Percentiles rank a stretch among this genome's conserved stretches.
phyloP scores from a whole-genome alignment of 2,113 vertebrate species.

The Morone chrysops region DNA sequence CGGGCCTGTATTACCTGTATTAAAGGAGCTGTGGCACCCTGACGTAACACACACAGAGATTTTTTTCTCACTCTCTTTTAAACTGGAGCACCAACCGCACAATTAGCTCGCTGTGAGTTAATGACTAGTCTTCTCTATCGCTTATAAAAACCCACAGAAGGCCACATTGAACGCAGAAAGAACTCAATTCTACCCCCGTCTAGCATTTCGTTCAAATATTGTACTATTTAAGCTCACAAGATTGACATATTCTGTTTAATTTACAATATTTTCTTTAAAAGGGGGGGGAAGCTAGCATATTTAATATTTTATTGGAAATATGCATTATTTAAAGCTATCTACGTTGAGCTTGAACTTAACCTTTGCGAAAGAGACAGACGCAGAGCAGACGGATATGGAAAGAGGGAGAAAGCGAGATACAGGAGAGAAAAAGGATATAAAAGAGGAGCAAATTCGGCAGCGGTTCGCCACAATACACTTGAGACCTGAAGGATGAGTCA shows the following conservation, averaged over 20 bases:
- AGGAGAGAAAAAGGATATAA: slow-evolving; percentile 52
- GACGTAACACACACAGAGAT: slow-evolving; percentile 14
- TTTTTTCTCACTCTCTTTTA: slow-evolving; percentile 26
- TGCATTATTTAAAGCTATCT: slow-evolving; percentile 64
- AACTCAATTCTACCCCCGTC: not conserved
- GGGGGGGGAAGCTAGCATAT: slow-evolving; percentile 32
- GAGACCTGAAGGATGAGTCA: slow-evolving; percentile 75
- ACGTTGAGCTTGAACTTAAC: slow-evolving; percentile 63
- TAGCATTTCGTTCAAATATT: slow-evolving; percentile 49
- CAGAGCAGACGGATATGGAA: slow-evolving; percentile 43
- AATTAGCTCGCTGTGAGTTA: slow-evolving; percentile 58
- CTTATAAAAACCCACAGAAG: slow-evolving; percentile 43
- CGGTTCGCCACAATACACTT: slow-evolving; percentile 71
- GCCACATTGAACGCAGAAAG: slow-evolving; percentile 27
- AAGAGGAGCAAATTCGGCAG: slow-evolving; percentile 59
- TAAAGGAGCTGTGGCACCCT: not conserved
- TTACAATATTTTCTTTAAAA: slow-evolving; percentile 54
- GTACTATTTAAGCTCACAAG: slow-evolving; percentile 36
- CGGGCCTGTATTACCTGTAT: slow-evolving; percentile 28
- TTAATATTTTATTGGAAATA: slow-evolving; percentile 58
- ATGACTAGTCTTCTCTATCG: slow-evolving; percentile 44
- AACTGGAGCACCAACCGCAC: slow-evolving; percentile 47
- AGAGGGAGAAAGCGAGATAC: slow-evolving; percentile 46
- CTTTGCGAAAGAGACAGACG: slow-evolving; percentile 54
- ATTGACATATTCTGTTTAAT: slow-evolving; percentile 56